Conservation (phyloP, 2,113 vertebrate genomes). For the Phylloscopus trochiloides region DNA sequence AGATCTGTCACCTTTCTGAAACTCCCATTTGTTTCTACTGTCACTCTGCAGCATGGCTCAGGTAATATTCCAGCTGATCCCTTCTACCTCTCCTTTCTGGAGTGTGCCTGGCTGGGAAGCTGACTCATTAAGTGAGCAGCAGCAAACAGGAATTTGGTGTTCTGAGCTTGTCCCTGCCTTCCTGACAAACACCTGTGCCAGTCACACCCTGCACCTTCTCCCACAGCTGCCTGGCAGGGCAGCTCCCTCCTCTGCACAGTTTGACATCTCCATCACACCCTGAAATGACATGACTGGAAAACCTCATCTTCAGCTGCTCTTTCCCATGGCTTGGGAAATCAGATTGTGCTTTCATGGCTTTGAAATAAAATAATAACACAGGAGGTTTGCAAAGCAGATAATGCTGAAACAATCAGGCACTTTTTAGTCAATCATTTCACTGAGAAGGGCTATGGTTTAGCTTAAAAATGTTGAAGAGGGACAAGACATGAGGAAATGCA, state of each 20-base stretch:
- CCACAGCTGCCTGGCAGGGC: not conserved
- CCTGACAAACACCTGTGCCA: not conserved
- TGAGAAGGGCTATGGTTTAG: not conserved
- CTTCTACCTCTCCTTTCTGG: not conserved
- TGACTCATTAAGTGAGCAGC: not conserved
- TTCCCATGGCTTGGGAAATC: constrained; percentile 10
- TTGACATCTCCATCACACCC: not conserved
- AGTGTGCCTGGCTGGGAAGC: not conserved
- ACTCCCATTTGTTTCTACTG: not conserved
- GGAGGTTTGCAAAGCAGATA: constrained; percentile 22
- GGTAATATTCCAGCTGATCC: not conserved
- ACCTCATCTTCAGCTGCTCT: not conserved
- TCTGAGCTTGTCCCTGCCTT: not conserved
- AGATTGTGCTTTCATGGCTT: constrained; percentile 35
- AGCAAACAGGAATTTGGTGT: not conserved
- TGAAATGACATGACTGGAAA: not conserved
- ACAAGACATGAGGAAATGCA: not conserved
- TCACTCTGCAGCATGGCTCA: fast-evolving
- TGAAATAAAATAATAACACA: constrained; percentile 48
- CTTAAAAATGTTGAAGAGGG: not conserved
- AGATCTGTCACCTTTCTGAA: not conserved
- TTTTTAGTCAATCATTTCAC: constrained; percentile 25
- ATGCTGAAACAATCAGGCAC: constrained; percentile 9
- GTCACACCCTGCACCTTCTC: not conserved
- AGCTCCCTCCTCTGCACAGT: not conserved